These are phyloP conservation scores for Drosophila rhopaloa DNA, from an alignment of 1,140 invertebrate genomes.

Conservation along the genomic window DNA sequence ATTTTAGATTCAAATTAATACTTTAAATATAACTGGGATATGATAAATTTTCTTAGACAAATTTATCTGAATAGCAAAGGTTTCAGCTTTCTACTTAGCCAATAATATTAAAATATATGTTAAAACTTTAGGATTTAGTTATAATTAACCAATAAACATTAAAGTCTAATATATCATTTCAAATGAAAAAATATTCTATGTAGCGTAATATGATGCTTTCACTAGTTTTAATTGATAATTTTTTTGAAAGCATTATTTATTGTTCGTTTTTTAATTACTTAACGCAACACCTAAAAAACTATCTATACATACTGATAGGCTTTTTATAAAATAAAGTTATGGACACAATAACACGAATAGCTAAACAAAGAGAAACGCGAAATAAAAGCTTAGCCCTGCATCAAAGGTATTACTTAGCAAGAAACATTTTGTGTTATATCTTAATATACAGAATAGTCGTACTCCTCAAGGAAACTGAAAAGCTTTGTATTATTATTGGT, in stretches of 20 bases:
- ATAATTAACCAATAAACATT: too few species aligned
- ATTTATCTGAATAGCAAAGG: too few species aligned
- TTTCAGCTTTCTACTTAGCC: too few species aligned
- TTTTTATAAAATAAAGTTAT: background rate
- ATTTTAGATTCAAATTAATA: background rate
- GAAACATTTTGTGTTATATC: background rate
- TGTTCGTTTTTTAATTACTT: background rate
- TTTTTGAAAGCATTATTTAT: background rate
- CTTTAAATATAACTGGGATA: too few species aligned
- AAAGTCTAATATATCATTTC: too few species aligned
- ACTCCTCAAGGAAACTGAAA: background rate
- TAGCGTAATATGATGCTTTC: background rate
- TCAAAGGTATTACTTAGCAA: background rate
- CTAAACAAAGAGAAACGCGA: background rate
- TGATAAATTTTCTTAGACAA: too few species aligned
- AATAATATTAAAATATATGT: too few species aligned
- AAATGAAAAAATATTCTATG: too few species aligned
- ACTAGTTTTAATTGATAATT: background rate
- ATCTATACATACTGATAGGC: background rate
- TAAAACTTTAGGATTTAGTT: too few species aligned
- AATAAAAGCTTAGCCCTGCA: background rate
- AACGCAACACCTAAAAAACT: constrained; percentile 1
- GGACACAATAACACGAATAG: background rate
- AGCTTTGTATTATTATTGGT: background rate
- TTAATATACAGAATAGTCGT: background rate